These are phyloP conservation scores for Acropternis orthonyx DNA, from an alignment of 2,797 vertebrate species.

Conservation along the genomic window DNA sequence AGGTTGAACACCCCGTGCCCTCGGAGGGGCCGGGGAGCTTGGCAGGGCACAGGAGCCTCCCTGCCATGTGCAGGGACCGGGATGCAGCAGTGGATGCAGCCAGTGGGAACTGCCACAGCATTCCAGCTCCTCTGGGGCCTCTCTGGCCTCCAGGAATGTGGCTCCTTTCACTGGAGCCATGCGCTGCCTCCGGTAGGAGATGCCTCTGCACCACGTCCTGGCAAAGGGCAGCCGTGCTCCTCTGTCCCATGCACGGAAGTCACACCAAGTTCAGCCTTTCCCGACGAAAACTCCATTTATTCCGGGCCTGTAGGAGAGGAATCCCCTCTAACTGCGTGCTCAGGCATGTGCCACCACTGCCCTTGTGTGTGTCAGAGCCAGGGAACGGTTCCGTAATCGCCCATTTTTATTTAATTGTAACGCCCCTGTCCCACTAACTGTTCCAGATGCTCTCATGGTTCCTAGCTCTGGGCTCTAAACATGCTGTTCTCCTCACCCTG, in stretches of 20 bases:
- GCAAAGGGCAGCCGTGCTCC: background rate
- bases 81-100: background rate
- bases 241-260: fast-evolving
- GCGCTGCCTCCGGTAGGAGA: fast-evolving
- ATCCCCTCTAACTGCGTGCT: conserved; percentile 1
- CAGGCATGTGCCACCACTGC: conserved; percentile 6
- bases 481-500: conserved; percentile 58
- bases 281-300: conserved; percentile 1
- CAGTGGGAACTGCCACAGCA: fast-evolving
- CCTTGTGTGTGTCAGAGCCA: conserved; percentile 23
- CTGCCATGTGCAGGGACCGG: fast-evolving
- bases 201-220: background rate
- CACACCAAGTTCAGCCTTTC: background rate
- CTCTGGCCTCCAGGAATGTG: background rate
- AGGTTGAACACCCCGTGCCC: background rate
- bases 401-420: conserved; percentile 43
- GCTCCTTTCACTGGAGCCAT: background rate
- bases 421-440: conserved; percentile 35
- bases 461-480: conserved; percentile 63
- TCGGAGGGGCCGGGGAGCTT: fast-evolving
- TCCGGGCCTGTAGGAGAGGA: conserved; percentile 14
- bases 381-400: conserved; percentile 13
- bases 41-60: background rate
- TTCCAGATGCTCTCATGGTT: conserved; percentile 61
- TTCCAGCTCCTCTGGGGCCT: background rate